Evolutionary conservation across 2,888 invertebrate species (phyloP).

Genomic region (Nomada goodeniana): DNA sequence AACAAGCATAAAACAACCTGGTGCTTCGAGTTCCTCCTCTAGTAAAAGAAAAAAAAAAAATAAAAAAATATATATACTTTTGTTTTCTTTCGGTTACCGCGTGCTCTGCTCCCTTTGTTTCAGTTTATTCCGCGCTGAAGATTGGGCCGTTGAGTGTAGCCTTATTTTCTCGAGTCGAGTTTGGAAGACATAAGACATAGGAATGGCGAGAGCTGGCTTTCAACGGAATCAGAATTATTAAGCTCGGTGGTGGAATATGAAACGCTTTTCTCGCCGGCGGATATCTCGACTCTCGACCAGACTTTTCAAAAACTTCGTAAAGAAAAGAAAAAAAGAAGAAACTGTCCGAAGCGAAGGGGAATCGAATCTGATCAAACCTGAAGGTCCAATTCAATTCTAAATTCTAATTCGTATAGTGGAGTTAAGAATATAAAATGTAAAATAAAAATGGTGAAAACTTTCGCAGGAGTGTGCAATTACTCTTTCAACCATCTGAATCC

Average conservation of each 20-base stretch:
- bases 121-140: conserved; percentile 20
- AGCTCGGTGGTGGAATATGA: conserved; percentile 35
- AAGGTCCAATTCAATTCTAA: no score
- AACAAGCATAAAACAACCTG: conserved; percentile 33
- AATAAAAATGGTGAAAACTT: no score
- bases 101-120: conserved; percentile 12
- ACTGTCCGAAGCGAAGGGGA: no score
- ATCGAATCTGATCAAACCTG: no score
- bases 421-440: no score
- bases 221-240: conserved; percentile 48
- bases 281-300: not conserved
- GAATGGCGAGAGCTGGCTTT: conserved; percentile 16
- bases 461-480: no score
- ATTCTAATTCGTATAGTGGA: no score
- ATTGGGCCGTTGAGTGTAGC: conserved; percentile 33
- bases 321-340: no score
- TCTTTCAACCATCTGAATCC: no score
- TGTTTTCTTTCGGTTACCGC: conserved; percentile 4
- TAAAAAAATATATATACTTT: not conserved
- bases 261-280: not conserved
- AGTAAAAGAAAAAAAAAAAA: not conserved
- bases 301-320: not conserved
- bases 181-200: conserved; percentile 23
- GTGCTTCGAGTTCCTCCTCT: conserved; percentile 21
- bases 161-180: conserved; percentile 34